A percentile compares a stretch with the other conserved stretches of the same genome.
phyloP scores from a whole-genome alignment of 1,140 invertebrate species.

The Tetramorium simillimum region DNA sequence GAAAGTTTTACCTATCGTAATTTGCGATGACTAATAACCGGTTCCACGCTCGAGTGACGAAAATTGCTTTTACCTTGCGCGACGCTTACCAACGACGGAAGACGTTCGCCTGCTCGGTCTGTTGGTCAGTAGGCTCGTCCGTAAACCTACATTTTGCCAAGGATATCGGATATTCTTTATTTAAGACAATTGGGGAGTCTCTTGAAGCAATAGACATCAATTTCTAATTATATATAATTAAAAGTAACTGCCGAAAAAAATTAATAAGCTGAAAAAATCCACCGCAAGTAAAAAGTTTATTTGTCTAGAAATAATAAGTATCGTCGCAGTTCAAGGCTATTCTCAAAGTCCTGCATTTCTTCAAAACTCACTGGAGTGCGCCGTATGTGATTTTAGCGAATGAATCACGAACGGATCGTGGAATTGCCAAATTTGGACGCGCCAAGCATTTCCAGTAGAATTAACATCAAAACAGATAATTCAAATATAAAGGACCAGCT shows the following conservation, averaged over 20 bases:
- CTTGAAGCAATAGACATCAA: not conserved
- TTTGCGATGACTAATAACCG: slow-evolving; percentile 43
- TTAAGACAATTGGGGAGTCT: not conserved
- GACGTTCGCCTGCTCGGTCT: slow-evolving; percentile 43
- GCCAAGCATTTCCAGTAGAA: not conserved
- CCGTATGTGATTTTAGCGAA: not conserved
- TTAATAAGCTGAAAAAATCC: not conserved
- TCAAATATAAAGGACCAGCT: not conserved
- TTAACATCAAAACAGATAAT: slow-evolving; percentile 39
- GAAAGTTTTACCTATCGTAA: slow-evolving; percentile 1
- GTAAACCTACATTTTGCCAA: not conserved
- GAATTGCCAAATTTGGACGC: not conserved
- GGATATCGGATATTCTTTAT: not conserved
- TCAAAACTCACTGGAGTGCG: not conserved
- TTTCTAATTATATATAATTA: not conserved
- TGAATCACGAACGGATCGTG: slow-evolving; percentile 1
- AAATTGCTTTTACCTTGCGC: slow-evolving; percentile 47
- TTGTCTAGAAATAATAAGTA: not conserved
- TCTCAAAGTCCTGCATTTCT: not conserved
- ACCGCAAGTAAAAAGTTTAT: not conserved
- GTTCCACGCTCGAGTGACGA: slow-evolving; percentile 36
- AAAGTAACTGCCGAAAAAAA: not conserved
- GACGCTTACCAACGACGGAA: slow-evolving; percentile 1
- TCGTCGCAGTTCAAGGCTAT: not conserved
- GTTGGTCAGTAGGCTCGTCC: slow-evolving; percentile 52